Percentiles rank a stretch among this genome's conserved stretches.
phyloP scores from a whole-genome alignment of 1,140 invertebrate genomes.

The Catajapyx aquilonaris region DNA sequence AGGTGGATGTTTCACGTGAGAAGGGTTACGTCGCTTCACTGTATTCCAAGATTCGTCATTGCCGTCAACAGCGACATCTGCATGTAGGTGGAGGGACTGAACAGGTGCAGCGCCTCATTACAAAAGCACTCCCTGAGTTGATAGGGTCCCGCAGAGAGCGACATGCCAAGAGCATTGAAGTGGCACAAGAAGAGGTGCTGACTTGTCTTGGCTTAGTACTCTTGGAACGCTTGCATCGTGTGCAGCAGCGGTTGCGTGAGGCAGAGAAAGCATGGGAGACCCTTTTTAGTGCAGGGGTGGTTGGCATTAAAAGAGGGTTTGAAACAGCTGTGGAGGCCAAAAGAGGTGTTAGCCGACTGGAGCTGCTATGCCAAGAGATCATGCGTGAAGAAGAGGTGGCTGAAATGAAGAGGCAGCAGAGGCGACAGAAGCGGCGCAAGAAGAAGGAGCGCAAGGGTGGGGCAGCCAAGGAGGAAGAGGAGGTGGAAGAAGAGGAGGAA shows the following conservation, averaged over 20 bases:
- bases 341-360: slow-evolving; percentile 66
- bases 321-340: slow-evolving; percentile 69
- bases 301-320: slow-evolving; percentile 2
- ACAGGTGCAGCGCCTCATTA: slow-evolving; percentile 68
- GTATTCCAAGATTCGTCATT: slow-evolving; percentile 67
- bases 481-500: slow-evolving; percentile 11
- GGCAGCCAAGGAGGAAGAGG: slow-evolving; percentile 28
- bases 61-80: slow-evolving; percentile 62
- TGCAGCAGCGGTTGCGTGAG: slow-evolving; percentile 62
- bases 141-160: slow-evolving; percentile 62
- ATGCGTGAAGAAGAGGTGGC: slow-evolving; percentile 61
- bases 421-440: slow-evolving; percentile 62
- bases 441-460: slow-evolving; percentile 42
- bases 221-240: slow-evolving; percentile 63
- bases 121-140: slow-evolving; percentile 68
- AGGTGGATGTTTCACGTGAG: slow-evolving; percentile 58
- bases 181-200: slow-evolving; percentile 85
- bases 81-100: slow-evolving; percentile 68
- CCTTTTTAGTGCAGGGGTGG: slow-evolving; percentile 65
- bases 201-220: slow-evolving; percentile 81
- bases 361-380: slow-evolving; percentile 58
- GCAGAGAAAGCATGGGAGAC: slow-evolving; percentile 82
- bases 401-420: slow-evolving; percentile 61
- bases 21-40: slow-evolving; percentile 69
- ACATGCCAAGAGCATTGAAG: slow-evolving; percentile 83